A percentile compares a stretch with the other conserved stretches of the same genome.
Evolutionary conservation across 2,113 vertebrate species (phyloP).

Genomic region (Lamprotornis superbus): DNA sequence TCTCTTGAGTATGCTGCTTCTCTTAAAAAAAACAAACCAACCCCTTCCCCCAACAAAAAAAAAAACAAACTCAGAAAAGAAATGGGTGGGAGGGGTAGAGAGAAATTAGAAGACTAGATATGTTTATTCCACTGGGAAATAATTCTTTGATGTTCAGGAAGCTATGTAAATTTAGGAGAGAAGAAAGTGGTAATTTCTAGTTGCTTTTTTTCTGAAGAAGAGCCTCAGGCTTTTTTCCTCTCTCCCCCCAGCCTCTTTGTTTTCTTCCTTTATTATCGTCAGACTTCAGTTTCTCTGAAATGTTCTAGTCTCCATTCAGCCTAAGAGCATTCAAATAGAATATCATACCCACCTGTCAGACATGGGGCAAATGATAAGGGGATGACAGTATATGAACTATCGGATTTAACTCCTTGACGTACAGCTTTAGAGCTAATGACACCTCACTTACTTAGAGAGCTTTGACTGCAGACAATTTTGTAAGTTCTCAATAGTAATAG

Average conservation of each 20-base stretch:
- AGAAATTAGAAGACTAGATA: background rate
- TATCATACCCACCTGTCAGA: background rate
- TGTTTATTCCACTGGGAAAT: constrained; percentile 44
- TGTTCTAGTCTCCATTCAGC: background rate
- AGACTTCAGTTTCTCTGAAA: constrained; percentile 43
- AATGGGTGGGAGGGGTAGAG: rapidly evolving
- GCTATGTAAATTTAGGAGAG: constrained; percentile 37
- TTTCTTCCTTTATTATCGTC: background rate
- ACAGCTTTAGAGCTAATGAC: background rate
- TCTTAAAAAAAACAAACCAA: background rate
- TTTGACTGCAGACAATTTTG: background rate
- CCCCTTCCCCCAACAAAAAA: background rate
- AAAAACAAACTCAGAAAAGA: background rate
- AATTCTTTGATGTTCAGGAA: constrained; percentile 58
- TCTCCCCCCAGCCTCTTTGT: background rate
- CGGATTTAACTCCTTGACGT: constrained; percentile 32
- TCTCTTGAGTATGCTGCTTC: background rate
- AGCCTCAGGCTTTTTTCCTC: background rate
- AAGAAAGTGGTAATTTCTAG: constrained; percentile 46
- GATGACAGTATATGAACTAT: background rate
- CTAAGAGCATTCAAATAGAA: constrained; percentile 23
- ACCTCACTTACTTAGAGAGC: background rate
- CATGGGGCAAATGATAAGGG: constrained; percentile 10
- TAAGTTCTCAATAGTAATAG: background rate
- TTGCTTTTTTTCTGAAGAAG: background rate